Conservation (phyloP, 2,113 vertebrate genomes). For the Syrrhaptes paradoxus region DNA sequence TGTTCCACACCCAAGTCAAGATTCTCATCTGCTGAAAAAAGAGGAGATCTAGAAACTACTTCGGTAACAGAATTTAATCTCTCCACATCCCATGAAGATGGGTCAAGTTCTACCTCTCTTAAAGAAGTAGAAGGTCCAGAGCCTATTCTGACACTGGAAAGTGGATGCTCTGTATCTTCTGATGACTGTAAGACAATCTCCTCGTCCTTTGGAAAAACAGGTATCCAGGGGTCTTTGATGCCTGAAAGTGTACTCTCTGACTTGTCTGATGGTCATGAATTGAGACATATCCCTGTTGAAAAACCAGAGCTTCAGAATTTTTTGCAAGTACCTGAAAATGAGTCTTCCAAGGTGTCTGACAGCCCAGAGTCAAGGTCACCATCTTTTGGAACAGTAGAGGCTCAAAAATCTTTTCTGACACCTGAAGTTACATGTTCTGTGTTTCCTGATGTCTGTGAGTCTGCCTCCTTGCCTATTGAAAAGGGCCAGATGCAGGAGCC, state of each 20-base stretch:
- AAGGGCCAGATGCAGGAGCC: neutral
- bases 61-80: constrained; percentile 43
- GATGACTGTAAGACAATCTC: neutral
- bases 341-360: constrained; percentile 52
- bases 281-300: neutral
- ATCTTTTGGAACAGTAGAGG: neutral
- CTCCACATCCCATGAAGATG: constrained; percentile 42
- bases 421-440: constrained; percentile 18
- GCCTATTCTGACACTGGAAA: neutral
- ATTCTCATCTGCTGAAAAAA: constrained; percentile 21
- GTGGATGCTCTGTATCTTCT: constrained; percentile 59
- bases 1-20: neutral
- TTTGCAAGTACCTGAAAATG: neutral
- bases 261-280: neutral
- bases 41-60: neutral
- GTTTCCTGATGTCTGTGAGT: neutral
- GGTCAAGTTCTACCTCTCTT: neutral
- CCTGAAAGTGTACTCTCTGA: constrained; percentile 53
- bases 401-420: constrained; percentile 35
- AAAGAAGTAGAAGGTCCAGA: constrained; percentile 31
- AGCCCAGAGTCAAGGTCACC: neutral
- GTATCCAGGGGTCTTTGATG: neutral
- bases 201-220: neutral
- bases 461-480: neutral
- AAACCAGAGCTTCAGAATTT: neutral